A percentile compares a stretch with the other conserved stretches of the same genome.
Conservation (phyloP, 2,113 vertebrate species). For the Isichthys henryi region DNA sequence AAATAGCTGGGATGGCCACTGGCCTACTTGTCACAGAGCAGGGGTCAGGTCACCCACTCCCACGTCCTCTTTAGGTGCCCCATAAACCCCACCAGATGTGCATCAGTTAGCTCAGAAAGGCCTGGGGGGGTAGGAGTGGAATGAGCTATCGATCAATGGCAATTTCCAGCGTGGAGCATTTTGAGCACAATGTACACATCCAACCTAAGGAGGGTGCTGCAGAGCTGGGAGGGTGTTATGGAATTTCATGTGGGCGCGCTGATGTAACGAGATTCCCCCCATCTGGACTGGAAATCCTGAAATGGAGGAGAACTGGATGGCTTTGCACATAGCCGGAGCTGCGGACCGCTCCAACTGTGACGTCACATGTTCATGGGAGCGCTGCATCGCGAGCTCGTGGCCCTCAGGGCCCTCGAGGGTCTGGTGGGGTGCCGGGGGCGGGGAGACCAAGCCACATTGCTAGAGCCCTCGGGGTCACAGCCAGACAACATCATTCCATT, state of each 20-base stretch:
- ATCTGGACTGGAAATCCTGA: slow-evolving; percentile 58
- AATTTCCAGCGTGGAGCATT: neutral
- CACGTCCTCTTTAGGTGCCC: neutral
- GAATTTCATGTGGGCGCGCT: slow-evolving; percentile 49
- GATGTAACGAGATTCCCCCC: slow-evolving; percentile 44
- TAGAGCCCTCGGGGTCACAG: neutral
- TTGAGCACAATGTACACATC: neutral
- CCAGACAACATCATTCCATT: neutral
- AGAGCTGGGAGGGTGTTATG: no score
- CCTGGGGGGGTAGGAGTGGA: neutral
- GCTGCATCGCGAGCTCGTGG: neutral
- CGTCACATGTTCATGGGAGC: slow-evolving; percentile 29
- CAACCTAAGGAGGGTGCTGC: neutral
- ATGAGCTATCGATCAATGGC: neutral
- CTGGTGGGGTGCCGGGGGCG: neutral
- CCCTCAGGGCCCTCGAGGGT: neutral
- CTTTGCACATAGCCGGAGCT: neutral
- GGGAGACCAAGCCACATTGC: neutral
- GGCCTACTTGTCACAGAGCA: slow-evolving; percentile 42
- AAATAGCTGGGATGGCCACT: slow-evolving; percentile 44
- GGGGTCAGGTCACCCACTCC: slow-evolving; percentile 7
- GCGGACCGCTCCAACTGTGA: slow-evolving; percentile 31
- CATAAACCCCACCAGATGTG: slow-evolving; percentile 10
- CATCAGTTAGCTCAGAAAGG: neutral
- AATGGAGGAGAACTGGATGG: slow-evolving; percentile 54